These are phyloP conservation scores for Conus betulinus DNA, from an alignment of 1,140 invertebrate genomes.

Conservation along the genomic window DNA sequence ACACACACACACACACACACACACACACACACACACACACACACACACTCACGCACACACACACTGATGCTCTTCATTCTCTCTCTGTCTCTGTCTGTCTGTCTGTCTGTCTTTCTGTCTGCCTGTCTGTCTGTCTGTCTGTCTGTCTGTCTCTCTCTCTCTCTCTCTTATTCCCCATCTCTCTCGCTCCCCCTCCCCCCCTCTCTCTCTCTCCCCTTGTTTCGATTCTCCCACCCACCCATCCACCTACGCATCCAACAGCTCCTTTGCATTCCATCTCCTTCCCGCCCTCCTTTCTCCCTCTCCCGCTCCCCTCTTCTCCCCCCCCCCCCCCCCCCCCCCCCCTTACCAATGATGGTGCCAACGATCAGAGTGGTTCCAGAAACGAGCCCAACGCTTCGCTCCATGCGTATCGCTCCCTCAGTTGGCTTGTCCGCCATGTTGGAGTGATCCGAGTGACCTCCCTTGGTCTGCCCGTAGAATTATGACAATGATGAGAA, in stretches of 20 bases:
- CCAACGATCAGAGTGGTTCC: conserved; percentile 48
- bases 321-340: neutral
- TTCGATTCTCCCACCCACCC: no score
- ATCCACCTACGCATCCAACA: neutral
- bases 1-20: no score
- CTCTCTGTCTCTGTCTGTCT: no score
- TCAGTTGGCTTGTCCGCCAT: neutral
- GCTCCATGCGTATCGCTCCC: conserved; percentile 58
- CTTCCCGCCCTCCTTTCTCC: neutral
- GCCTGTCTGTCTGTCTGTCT: no score
- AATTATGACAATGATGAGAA: neutral
- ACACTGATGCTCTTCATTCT: no score
- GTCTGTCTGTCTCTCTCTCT: no score
- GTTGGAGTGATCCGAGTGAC: neutral
- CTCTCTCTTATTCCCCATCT: no score
- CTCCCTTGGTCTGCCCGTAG: conserved; percentile 5
- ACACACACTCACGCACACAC: no score
- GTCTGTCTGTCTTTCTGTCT: no score
- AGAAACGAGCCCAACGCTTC: conserved; percentile 65
- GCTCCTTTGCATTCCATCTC: neutral
- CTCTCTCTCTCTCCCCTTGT: no score
- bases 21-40: no score
- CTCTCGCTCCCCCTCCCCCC: no score
- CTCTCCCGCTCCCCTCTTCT: neutral
- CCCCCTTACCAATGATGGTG: conserved; percentile 18